Percentiles rank a stretch among this genome's conserved stretches.
Evolutionary conservation across 2,113 vertebrate species (phyloP).

Genomic region (Vulpes vulpes): DNA sequence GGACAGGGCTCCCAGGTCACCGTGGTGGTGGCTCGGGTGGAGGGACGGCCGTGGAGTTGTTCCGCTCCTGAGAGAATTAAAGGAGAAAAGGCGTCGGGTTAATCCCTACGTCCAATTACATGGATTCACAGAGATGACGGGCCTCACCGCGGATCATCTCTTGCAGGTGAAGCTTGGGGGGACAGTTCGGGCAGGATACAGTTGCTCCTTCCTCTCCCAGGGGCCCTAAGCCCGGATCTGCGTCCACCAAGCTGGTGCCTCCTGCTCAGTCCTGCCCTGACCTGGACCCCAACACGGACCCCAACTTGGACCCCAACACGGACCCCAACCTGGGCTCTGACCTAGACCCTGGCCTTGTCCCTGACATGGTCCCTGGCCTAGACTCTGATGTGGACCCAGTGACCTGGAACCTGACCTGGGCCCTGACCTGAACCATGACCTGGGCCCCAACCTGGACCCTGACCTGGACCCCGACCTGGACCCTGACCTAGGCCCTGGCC

Average conservation of each 20-base stretch:
- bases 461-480: too few relatives aligned
- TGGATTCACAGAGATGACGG: rapidly evolving
- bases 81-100: background rate
- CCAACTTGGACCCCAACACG: rapidly evolving
- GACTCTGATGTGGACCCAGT: rapidly evolving
- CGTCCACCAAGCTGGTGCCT: rapidly evolving
- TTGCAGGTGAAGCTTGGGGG: background rate
- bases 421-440: rapidly evolving
- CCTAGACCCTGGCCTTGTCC: too few relatives aligned
- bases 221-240: rapidly evolving
- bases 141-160: too few relatives aligned
- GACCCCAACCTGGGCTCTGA: background rate
- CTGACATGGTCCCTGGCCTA: background rate
- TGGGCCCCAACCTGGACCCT: too few relatives aligned
- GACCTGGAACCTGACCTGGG: background rate
- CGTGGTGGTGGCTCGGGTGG: too few relatives aligned
- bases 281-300: background rate
- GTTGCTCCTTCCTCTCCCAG: rapidly evolving
- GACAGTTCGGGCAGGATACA: rapidly evolving
- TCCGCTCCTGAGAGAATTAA: background rate
- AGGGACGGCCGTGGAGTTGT: too few relatives aligned
- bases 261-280: background rate
- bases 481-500: rapidly evolving
- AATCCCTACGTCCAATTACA: background rate
- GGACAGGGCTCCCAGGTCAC: rapidly evolving